These are phyloP conservation scores for Nylanderia fulva DNA, from an alignment of 1,140 invertebrate species.

Conservation along the genomic window DNA sequence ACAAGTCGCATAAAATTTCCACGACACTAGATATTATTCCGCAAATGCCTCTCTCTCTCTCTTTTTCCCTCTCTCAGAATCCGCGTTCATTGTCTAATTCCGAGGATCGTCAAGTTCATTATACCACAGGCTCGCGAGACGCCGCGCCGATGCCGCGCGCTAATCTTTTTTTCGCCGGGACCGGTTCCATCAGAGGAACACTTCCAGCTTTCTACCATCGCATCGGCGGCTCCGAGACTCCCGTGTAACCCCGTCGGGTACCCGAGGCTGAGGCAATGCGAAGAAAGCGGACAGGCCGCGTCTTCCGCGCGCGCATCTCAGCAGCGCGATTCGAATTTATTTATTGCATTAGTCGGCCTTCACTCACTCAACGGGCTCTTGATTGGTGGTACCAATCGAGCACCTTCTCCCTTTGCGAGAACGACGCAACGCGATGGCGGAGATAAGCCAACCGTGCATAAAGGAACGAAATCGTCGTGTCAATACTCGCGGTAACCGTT, in stretches of 20 bases:
- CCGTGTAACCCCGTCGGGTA: slow-evolving; percentile 60
- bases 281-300: slow-evolving; percentile 63
- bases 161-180: slow-evolving; percentile 63
- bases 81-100: slow-evolving; percentile 66
- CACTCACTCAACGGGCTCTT: slow-evolving; percentile 73
- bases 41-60: background rate
- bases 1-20: background rate
- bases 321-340: slow-evolving; percentile 79
- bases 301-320: slow-evolving; percentile 67
- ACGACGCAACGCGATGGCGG: slow-evolving; percentile 37
- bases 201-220: slow-evolving; percentile 76
- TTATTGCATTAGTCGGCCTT: slow-evolving; percentile 80
- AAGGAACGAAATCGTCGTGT: slow-evolving; percentile 35
- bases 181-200: slow-evolving; percentile 73
- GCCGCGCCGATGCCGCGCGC: slow-evolving; percentile 61
- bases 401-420: slow-evolving; percentile 65
- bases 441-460: slow-evolving; percentile 5
- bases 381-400: slow-evolving; percentile 76
- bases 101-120: slow-evolving; percentile 71
- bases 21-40: background rate
- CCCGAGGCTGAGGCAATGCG: slow-evolving; percentile 26
- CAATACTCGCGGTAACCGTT: slow-evolving; percentile 35
- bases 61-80: background rate
- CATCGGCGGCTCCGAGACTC: slow-evolving; percentile 52
- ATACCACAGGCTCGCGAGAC: slow-evolving; percentile 59